Conservation (phyloP, 2,113 vertebrate genomes). For the Sinocyclocheilus anshuiensis region DNA sequence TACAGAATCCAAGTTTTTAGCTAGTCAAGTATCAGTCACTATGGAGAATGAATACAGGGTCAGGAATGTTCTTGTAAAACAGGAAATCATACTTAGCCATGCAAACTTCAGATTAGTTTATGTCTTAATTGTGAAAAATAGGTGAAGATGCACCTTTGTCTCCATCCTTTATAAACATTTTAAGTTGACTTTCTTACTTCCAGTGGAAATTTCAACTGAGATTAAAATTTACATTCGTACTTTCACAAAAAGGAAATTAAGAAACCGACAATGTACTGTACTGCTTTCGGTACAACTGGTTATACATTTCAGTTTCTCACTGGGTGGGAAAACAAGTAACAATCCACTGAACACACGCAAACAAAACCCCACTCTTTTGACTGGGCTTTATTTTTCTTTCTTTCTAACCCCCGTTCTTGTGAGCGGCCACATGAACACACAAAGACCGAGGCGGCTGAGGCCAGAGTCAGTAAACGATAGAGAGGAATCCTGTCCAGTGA, state of each 20-base stretch:
- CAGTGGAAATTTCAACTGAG: not conserved
- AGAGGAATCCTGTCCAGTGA: slow-evolving; percentile 71
- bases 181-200: not conserved
- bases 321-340: slow-evolving; percentile 6
- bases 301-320: slow-evolving; percentile 18
- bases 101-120: not conserved
- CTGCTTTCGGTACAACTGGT: not conserved
- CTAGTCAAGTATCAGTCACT: slow-evolving; percentile 13
- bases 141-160: not conserved
- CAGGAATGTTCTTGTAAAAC: slow-evolving; percentile 23
- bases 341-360: not conserved
- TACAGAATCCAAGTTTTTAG: slow-evolving; percentile 11
- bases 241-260: slow-evolving; percentile 14
- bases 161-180: not conserved
- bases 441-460: slow-evolving; percentile 56
- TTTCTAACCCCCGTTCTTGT: slow-evolving; percentile 32
- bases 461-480: slow-evolving; percentile 61
- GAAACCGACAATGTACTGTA: not conserved
- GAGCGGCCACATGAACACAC: slow-evolving; percentile 43
- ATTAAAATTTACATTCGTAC: not conserved
- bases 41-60: not conserved
- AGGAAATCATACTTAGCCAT: not conserved
- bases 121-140: not conserved
- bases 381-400: slow-evolving; percentile 32
- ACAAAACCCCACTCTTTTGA: slow-evolving; percentile 32